Evolutionary conservation across 2,888 invertebrate species (phyloP), one percentile per base, ranked within the genome.

Genomic region (Limnephilus marmoratus): DNA sequence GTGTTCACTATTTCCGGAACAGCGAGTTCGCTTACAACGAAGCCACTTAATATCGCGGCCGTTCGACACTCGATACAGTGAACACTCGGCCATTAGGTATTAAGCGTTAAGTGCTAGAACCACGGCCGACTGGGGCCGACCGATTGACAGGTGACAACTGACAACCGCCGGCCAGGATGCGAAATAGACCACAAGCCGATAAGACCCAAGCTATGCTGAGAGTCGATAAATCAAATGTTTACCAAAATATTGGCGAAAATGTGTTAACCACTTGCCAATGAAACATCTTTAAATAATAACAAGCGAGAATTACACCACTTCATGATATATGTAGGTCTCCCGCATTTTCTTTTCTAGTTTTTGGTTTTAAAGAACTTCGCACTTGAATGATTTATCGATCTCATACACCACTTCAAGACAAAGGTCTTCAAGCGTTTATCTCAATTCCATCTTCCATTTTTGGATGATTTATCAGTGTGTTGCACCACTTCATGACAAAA

Each of bases 51-150:
- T 53, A 49, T n/a, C 11, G 11, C 81, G 37, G 81, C 34, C 45
- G 31, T 91, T 91, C 91, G 91, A 91, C 91, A 91, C 87, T 91
- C 87, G 91, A 91, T 91, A 87, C 49, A 87, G 45, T 81, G 81
- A 81, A 68, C 81, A 81, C 87, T 87, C 41, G 87, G 86, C 31
- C 86, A 87, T 91, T 91, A 87, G 87, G 91, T 91, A 87, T 81
- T 87, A 49, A 81, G 11, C 24, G 7, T 18, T 24, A 24, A 68
- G 68, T 24, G 68, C 68, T 68, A 68, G 68, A 68, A 68, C 68
- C 24, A 68, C 68, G 68, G 68, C 68, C 68, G 68, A n/a, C 68
- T 9, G 24, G 68, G 24, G 24, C 45, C 81, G 81, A 15, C 81
- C 90, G 49, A 81, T 90, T 90, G 90, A 90, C 81, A 81, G 29